Base-by-base conservation (phyloP, 23 tunicate species). In the Ciona savignyi region DNA sequence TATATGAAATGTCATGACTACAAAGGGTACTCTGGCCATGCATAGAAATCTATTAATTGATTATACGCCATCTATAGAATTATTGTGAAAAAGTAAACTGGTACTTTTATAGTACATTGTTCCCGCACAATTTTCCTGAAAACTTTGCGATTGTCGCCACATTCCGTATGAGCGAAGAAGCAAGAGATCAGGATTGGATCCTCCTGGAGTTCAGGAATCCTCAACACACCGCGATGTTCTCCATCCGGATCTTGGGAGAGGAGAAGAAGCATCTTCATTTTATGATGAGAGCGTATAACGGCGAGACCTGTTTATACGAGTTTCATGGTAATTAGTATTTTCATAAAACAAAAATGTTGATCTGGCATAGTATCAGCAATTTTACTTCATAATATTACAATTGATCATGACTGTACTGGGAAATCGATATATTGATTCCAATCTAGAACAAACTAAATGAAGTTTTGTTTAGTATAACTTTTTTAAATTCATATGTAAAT, bases 121-220 rank as follows among this genome's bases (percentile, higher is more conserved):
- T 72, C 35, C 33, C 63, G 24, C 27, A 26, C 64, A 48, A 72
- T 25, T 48, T 77, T 23, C 81, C 72, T 29, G 27, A 1, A 1
- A 33, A 77, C 3, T 77, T 77, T 34, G 81, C 72, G 51, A 77
- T 77, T 27, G 25, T 66, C n/a, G 15, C 81, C 1, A 65, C 63
- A 23, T 77, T 77, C 61, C 81, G 72, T 2, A 77, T 77, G 81
- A 34, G 25, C 25, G 72, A 66, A 6, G 61, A 23, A 11, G 63
- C 81, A 19, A 51, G 56, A 27, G 25, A 35, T 42, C 27, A 34
- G 32, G 61, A 66, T 34, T 77, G 81, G 81, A 64, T 27, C n/a
- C 29, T 77, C 20, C 11, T 77, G 51, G 72, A 77, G 33, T 34
- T 77, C 19, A 29, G 25, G 2, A 63, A 35, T 29, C 32, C 72